Base-by-base conservation (phyloP, 2,113 vertebrate genomes). In the Pelusios castaneus region DNA sequence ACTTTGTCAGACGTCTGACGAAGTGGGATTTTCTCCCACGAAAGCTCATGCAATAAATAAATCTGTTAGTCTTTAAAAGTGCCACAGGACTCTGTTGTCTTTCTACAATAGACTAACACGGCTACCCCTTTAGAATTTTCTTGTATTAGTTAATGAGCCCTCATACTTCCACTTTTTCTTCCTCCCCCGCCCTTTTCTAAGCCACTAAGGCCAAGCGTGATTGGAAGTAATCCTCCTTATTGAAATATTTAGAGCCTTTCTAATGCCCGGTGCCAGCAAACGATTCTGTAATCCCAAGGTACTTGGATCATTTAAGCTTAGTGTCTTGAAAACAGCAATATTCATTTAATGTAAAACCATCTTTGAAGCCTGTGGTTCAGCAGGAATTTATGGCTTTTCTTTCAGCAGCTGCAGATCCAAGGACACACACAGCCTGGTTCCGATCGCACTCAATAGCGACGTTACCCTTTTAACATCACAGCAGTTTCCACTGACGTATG, bases 201-300 rank as follows among this genome's bases (percentile, higher is more conserved):
- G 56, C 79, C 82, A 86, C 86, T 88, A 92, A 90, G 82, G 70
- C 55, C 51, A 78, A 78, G 75, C 0, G 0, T 81, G 75, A 79
- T 86, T 38, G 77, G 79, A 89, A 90, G 14, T 84, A 92, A 89
- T 89, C 76, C 77, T 82, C 47, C 54, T 60, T 80, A 81, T 78
- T 92, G 80, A 90, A 86, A 86, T 94, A 94, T 49, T 87, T 81
- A 49, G 82, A 94, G 56, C 52, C 55, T 92, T 91, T 94, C 78
- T 91, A 55, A 84, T 89, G 67, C 51, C 24, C 54, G 75, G 88
- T 91, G 55, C 51, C 0, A 0, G 83, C 70, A 88, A 91, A 73
- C 55, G 70, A 27, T 94, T 87, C 90, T 86, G 85, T 83, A 80
- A 86, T 90, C 75, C 85, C 54, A 34, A 52, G 60, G 75, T 45